Percentiles rank a stretch among this genome's conserved stretches.
Conservation (phyloP, 2,113 vertebrate species). For the Choloepus hoffmanni region DNA sequence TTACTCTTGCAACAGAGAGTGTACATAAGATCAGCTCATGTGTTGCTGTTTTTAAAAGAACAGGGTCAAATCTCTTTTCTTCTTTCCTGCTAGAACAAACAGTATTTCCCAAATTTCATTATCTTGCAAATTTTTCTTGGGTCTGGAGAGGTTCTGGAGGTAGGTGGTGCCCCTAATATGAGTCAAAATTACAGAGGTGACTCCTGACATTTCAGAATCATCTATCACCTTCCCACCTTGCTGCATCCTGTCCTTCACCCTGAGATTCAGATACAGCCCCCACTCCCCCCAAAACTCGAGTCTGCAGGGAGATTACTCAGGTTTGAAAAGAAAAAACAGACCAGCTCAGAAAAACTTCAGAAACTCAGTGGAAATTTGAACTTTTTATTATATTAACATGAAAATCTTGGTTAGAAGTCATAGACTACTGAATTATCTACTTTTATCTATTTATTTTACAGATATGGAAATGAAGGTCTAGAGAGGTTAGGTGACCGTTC, state of each 20-base stretch:
- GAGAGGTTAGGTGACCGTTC: too few relatives aligned
- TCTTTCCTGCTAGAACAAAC: background rate
- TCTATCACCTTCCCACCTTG: background rate
- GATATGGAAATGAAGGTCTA: background rate
- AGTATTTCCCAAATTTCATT: background rate
- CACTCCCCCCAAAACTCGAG: background rate
- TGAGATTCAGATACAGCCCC: background rate
- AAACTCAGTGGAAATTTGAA: background rate
- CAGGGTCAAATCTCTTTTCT: background rate
- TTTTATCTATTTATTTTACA: background rate
- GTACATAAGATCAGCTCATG: background rate
- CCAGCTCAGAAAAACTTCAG: background rate
- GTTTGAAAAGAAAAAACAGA: background rate
- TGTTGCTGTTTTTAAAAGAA: slow-evolving; percentile 32
- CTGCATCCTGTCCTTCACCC: background rate
- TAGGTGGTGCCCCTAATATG: background rate
- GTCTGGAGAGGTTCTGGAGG: background rate
- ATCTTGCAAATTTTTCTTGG: background rate
- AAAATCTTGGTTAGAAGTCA: background rate
- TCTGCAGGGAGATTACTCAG: background rate
- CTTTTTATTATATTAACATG: background rate
- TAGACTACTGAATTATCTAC: background rate
- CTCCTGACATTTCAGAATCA: background rate
- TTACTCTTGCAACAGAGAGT: background rate
- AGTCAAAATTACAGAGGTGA: background rate